Evolutionary conservation across 2,113 vertebrate species (phyloP).

Genomic region (Dermatemys mawii): DNA sequence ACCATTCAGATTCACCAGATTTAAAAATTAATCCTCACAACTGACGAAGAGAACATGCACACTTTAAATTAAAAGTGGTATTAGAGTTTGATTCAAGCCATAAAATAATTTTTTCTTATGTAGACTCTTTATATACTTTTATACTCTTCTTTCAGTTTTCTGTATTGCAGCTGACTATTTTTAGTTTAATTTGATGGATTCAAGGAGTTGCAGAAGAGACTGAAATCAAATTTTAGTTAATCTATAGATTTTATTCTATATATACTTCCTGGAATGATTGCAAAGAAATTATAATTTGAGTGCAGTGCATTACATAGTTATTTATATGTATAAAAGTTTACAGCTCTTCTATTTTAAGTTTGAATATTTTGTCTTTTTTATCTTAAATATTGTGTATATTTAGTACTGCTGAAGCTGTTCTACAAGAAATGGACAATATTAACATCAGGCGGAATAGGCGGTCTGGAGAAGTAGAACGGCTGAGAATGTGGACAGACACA

Average conservation of each 20-base stretch:
- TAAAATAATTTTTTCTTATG: background rate
- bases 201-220: background rate
- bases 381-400: background rate
- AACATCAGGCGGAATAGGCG: slow-evolving; percentile 92
- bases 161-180: background rate
- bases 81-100: background rate
- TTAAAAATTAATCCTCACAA: background rate
- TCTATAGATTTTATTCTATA: background rate
- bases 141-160: background rate
- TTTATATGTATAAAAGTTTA: background rate
- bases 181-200: background rate
- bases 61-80: background rate
- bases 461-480: slow-evolving; percentile 93
- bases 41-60: background rate
- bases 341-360: background rate
- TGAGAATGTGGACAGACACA: slow-evolving; percentile 98
- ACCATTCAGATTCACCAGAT: background rate
- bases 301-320: background rate
- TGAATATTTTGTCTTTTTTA: background rate
- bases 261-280: background rate
- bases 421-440: slow-evolving; percentile 99
- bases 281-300: background rate
- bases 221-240: background rate
- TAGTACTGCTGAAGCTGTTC: slow-evolving; percentile 97
- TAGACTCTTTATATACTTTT: background rate